A percentile compares a stretch with the other conserved stretches of the same genome.
Conservation (phyloP, 2,113 vertebrate genomes). For the Rutilus rutilus region DNA sequence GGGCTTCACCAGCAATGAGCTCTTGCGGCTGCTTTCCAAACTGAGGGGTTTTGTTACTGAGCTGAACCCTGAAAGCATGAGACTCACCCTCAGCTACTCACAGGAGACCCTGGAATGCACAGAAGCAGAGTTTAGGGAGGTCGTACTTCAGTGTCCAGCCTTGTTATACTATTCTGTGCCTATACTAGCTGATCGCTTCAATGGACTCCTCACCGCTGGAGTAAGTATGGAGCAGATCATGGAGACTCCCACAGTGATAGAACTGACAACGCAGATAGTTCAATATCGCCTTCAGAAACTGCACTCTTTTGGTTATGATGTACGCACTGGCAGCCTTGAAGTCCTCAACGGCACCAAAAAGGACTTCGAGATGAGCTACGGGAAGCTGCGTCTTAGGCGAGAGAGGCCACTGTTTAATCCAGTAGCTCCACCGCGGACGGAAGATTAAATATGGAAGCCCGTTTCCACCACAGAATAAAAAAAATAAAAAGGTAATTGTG, state of each 20-base stretch:
- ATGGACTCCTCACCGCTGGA: conserved; percentile 78
- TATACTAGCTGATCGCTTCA: conserved; percentile 82
- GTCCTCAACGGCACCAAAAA: conserved; percentile 88
- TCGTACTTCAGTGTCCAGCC: conserved; percentile 85
- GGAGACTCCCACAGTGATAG: conserved; percentile 82
- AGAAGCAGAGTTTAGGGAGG: conserved; percentile 76
- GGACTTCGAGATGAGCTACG: conserved; percentile 86
- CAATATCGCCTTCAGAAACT: conserved; percentile 85
- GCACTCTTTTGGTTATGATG: conserved; percentile 75
- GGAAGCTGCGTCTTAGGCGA: conserved; percentile 80
- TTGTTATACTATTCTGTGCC: conserved; percentile 85
- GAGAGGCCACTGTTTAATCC: conserved; percentile 92
- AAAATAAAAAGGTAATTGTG: background rate
- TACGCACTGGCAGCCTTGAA: conserved; percentile 79
- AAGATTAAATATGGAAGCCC: conserved; percentile 53
- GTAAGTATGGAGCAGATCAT: conserved; percentile 83
- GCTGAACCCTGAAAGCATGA: conserved; percentile 79
- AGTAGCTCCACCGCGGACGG: conserved; percentile 83
- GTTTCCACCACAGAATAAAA: background rate
- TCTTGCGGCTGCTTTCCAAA: conserved; percentile 87
- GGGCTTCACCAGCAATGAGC: conserved; percentile 80
- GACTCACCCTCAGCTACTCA: conserved; percentile 79
- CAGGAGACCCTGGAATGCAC: conserved; percentile 80
- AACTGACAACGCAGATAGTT: conserved; percentile 88
- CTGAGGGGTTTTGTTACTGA: conserved; percentile 90